Base-by-base conservation (phyloP, 2,113 vertebrate genomes). In the Halichoerus grypus region DNA sequence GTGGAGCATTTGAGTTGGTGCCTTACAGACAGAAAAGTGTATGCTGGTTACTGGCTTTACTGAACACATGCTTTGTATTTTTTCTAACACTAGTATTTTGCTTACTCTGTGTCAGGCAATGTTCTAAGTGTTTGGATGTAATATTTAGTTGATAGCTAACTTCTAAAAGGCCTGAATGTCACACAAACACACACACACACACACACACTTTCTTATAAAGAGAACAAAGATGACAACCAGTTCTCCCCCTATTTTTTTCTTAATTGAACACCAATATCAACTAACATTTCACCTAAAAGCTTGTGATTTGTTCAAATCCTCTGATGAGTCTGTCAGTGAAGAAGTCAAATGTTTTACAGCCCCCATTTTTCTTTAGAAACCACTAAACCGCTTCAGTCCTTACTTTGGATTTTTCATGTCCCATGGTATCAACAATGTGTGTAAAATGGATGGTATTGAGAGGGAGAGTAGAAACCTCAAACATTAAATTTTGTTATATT, bases 371-470 rank as follows among this genome's bases (percentile, higher is more conserved):
- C 82, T 74, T 94, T 49, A 74, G 81, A 94, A 94, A 65, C 31
- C 42, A 63, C 55, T 67, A 85, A 91, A 21, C 61, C 51, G 26
- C 7, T 81, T 72, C 31, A 21, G 81, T 67, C n/a, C 53, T 96
- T 74, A 9, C 77, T 67, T 39, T 88, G 92, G 39, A 85, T 96
- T 72, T 96, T 95, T 95, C 94, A 67, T 81, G 84, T 96, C 69
- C 21, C 13, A 26, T 86, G 51, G 36, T 74, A 92, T 89, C 94
- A 92, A 90, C 92, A 95, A 79, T 5, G 5, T 96, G 72, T 93
- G 31, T 24, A 95, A 88, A 94, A 87, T 84, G n/a, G 24, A 91
- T 89, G 53, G 61, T 55, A 61, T 19, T 39, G 33, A 63, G 8
- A 76, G 2, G 42, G 19, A 83, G 13, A 53, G 12, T 36, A 18